Percentiles rank a stretch among this genome's conserved stretches.
These are phyloP conservation scores for Spicauda simplicius DNA, from an alignment of 2,888 invertebrate genomes.

Conservation along the genomic window DNA sequence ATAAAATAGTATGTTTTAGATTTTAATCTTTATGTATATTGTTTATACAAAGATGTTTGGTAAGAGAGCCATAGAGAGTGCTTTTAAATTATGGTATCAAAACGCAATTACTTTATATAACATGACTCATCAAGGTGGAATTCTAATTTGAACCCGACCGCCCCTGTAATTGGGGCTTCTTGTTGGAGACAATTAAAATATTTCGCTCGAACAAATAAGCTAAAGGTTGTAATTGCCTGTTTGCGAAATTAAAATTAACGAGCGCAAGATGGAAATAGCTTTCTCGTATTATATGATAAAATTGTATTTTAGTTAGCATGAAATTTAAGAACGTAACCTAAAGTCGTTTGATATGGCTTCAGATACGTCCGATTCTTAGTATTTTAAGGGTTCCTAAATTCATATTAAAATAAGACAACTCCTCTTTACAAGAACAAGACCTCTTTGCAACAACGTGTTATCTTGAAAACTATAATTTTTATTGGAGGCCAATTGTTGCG, in stretches of 20 bases:
- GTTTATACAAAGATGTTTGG: too few species aligned
- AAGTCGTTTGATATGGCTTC: too few species aligned
- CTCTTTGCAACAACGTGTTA: too few species aligned
- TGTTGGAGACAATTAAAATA: conserved; percentile 32
- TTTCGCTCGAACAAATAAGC: conserved; percentile 14
- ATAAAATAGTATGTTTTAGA: too few species aligned
- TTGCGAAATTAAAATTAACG: conserved; percentile 4
- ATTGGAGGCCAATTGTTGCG: too few species aligned
- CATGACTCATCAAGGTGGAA: conserved; percentile 13
- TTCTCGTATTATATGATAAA: background rate
- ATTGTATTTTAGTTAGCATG: background rate
- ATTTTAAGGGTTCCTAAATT: too few species aligned
- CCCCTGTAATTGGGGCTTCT: conserved; percentile 21
- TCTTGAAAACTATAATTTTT: too few species aligned
- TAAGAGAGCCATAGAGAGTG: background rate
- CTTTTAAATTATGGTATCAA: conserved; percentile 9
- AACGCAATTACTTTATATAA: conserved; percentile 12
- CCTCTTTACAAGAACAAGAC: too few species aligned
- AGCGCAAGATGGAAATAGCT: background rate
- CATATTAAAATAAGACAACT: too few species aligned
- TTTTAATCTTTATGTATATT: too few species aligned
- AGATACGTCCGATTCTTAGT: too few species aligned
- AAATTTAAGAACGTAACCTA: background rate
- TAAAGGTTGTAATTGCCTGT: background rate
- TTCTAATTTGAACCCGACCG: conserved; percentile 17